Evolutionary conservation across 2,888 invertebrate genomes (phyloP), one percentile per base, ranked within the genome.

Genomic region (Ypsolopha sequella): DNA sequence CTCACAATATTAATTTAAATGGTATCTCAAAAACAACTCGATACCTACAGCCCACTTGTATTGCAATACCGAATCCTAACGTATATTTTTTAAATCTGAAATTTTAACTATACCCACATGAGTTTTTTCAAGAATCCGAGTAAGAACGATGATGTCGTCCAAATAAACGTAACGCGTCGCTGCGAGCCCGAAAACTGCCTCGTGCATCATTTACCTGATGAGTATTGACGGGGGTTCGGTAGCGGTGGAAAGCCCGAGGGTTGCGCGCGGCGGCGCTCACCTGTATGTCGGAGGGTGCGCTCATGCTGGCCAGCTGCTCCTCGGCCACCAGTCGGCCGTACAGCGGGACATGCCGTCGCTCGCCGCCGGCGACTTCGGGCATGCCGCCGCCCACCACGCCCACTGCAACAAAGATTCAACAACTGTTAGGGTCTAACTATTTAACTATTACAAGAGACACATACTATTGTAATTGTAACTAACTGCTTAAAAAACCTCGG

Each of bases 291-390:
- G 89, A 90, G 65, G 89, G 89, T 74, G 86, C 88, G 74, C 89
- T 88, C 80, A 89, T 81, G 64, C 84, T 73, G 63, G 89, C 88
- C 71, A 95, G 89, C 80, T 94, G 95, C 74, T 96, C 96, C 88
- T 95, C 96, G 69, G 93, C 93, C 69, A 96, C 95, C 87, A 96
- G 90, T 71, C 96, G 91, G 66, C 96, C 96, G 82, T 96, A 96
- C 65, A 96, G 91, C 62, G 95, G 95, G 70, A 91, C 93, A 80
- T 93, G 93, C 74, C 92, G 90, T 75, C 90, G 87, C 69, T 86
- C 86, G 60, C 81, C 82, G 54, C 77, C 76, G 55, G 80, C 79
- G 59, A 79, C 71, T 63, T 82, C 82, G 55, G 80, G 78, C 69
- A 81, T 78, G 62, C 79, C 78, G 60, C 81, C 86, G 64, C 81